Base-by-base conservation (phyloP, 2,113 vertebrate species). In the Forbesichthys papilliferus region DNA sequence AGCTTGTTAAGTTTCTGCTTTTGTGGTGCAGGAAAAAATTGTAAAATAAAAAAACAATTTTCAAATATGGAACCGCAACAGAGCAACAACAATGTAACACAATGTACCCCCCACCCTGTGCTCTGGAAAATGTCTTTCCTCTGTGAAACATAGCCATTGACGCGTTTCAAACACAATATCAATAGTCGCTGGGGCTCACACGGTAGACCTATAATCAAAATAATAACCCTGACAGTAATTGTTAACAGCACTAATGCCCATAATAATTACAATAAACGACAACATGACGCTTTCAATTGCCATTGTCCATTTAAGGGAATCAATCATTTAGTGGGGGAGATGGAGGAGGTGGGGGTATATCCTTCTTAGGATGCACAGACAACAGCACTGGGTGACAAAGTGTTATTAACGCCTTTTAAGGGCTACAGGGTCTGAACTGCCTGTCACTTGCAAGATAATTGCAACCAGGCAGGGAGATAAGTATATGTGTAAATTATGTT, bases 191-290 rank as follows among this genome's bases (percentile, higher is more conserved):
- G 53, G 10, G 56, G 4, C 62, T 61, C 16, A n/a, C 12, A 14
- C 61, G 64, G 59, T 27, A 48, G 20, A 8, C 36, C 59, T 57
- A 61, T 8, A 5, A 56, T 69, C 52, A 57, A 66, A 78, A 83
- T 78, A 75, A 60, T 75, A 71, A 69, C 56, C 70, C 65, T 68
- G 48, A 71, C 61, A 68, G 78, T 70, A 72, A 76, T 69, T 64
- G 27, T 64, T 65, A 66, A 72, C 66, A 61, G 61, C 75, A 69
- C 85, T 82, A 74, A 86, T 72, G 67, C 18, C 68, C 53, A 73
- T 70, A 70, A 69, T 65, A 77, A 71, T 77, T 79, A 76, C 54
- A 63, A 78, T 74, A 57, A 82, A 76, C 82, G 49, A 78, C 61
- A 27, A 54, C 56, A 51, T 47, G 46, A 58, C 64, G 55, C 71